Evolutionary conservation across 2,797 vertebrate species (phyloP), one percentile per base, ranked within the genome.

Genomic region (Melanotaenia pygmaea): DNA sequence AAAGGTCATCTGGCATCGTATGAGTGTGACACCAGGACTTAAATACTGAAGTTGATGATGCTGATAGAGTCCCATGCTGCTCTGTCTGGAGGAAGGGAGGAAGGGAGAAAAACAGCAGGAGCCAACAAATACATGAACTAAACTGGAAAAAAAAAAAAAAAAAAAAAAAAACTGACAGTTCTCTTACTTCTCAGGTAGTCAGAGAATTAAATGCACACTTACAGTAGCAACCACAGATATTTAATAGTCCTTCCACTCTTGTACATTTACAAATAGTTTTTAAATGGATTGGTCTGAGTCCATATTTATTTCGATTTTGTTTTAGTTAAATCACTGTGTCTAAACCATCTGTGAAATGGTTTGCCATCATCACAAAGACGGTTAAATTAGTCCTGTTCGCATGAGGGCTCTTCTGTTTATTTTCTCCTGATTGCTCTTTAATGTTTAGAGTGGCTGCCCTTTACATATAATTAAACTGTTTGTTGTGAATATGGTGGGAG

Each of bases 301-400:
- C 81, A 79, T 58, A 35, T 82, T 80, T 62, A 82, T 63, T 81
- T 60, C 37, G 20, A 24, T 74, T 76, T 73, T 47, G 40, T 74
- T 38, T 65, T 53, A 59, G 59, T 67, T 81, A 80, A 88, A 80
- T 71, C 58, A 50, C 63, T 13, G 58, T 69, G 66, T 65, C 65
- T 85, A 34, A 76, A 78, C 82, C 47, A 40, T 57, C 59, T 74
- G 67, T 81, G 76, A 54, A 37, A 65, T 47, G 47, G 35, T 18
- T 70, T 43, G 20, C 56, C 60, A 12, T 47, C 24, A 30, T 24
- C 4, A n/a, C 35, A 67, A 63, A 70, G 64, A 13, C 3, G 45
- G 24, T 71, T 69, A 69, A 83, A 86, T 74, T 66, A 67, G 32
- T 58, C n/a, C 26, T 67, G 54, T 84, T 81, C 79, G 73, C 76